These are phyloP conservation scores for Lordiphosa mommai DNA, from an alignment of 1,140 invertebrate species.

Conservation along the genomic window DNA sequence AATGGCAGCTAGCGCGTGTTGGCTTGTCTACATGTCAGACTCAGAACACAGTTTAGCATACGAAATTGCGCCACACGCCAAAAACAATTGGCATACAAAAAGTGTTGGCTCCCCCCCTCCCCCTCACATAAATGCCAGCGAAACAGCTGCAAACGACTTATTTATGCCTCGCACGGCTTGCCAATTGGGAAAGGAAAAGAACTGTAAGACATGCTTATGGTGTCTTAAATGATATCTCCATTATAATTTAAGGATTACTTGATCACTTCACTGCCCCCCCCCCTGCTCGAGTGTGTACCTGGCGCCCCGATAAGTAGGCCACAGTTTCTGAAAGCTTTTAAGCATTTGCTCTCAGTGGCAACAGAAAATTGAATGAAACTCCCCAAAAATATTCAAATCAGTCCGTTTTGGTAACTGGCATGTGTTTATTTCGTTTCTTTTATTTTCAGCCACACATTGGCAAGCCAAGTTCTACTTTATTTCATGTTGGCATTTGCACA, in stretches of 20 bases:
- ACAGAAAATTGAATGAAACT: background rate
- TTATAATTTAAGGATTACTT: slow-evolving; percentile 39
- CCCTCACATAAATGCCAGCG: slow-evolving; percentile 54
- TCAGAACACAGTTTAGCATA: slow-evolving; percentile 21
- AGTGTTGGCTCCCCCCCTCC: slow-evolving; percentile 35
- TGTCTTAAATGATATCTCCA: slow-evolving; percentile 38
- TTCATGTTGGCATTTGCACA: slow-evolving; percentile 63
- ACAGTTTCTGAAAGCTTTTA: background rate
- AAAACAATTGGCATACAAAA: slow-evolving; percentile 47
- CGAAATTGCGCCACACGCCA: slow-evolving; percentile 39
- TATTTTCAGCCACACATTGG: slow-evolving; percentile 30
- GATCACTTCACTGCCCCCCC: background rate
- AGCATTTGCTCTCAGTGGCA: background rate
- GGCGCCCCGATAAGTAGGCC: background rate
- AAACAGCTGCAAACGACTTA: slow-evolving; percentile 71
- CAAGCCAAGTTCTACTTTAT: slow-evolving; percentile 54
- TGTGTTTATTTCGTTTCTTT: slow-evolving; percentile 67
- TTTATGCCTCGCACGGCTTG: slow-evolving; percentile 48
- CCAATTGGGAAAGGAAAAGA: background rate
- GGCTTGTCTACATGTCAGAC: slow-evolving; percentile 8
- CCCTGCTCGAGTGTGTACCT: background rate
- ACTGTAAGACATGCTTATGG: slow-evolving; percentile 5
- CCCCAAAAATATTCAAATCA: slow-evolving; percentile 6
- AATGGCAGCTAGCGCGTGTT: slow-evolving; percentile 57
- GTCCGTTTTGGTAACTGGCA: slow-evolving; percentile 18